Percentiles rank a stretch among this genome's conserved stretches.
Conservation (phyloP, 2,113 vertebrate genomes). For the Gnathonemus echidnorhynchus region DNA sequence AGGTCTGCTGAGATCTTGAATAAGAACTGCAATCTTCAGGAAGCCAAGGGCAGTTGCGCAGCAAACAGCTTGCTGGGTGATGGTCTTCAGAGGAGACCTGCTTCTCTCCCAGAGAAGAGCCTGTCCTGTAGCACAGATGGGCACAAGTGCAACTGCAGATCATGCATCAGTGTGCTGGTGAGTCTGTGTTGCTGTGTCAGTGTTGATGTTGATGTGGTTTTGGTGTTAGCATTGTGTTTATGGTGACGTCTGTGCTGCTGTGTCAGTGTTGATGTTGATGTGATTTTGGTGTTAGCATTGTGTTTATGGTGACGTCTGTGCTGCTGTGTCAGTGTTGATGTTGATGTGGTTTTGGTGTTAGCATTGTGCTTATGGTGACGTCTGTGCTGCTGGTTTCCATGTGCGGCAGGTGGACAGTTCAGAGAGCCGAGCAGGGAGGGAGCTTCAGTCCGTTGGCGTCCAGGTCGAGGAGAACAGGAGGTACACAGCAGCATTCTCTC, state of each 20-base stretch:
- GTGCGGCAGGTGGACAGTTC: conserved; percentile 70
- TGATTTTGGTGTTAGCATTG: neutral
- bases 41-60: conserved; percentile 51
- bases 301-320: conserved; percentile 60
- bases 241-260: conserved; percentile 8
- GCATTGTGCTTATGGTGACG: conserved; percentile 59
- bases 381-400: conserved; percentile 28
- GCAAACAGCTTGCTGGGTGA: conserved; percentile 57
- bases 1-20: conserved; percentile 65
- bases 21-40: conserved; percentile 43
- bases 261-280: neutral
- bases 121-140: conserved; percentile 71
- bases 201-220: neutral
- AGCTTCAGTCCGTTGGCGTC: conserved; percentile 92
- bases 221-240: neutral
- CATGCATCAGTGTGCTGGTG: conserved; percentile 92
- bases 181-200: conserved; percentile 15
- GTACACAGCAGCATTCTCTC: neutral
- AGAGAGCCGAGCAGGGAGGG: conserved; percentile 80
- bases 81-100: conserved; percentile 53
- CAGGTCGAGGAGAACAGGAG: conserved; percentile 69
- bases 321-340: neutral
- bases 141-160: conserved; percentile 82
- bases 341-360: neutral
- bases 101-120: conserved; percentile 56